These are phyloP conservation scores for Notothenia rossii DNA, from an alignment of 2,113 vertebrate genomes.

Conservation along the genomic window DNA sequence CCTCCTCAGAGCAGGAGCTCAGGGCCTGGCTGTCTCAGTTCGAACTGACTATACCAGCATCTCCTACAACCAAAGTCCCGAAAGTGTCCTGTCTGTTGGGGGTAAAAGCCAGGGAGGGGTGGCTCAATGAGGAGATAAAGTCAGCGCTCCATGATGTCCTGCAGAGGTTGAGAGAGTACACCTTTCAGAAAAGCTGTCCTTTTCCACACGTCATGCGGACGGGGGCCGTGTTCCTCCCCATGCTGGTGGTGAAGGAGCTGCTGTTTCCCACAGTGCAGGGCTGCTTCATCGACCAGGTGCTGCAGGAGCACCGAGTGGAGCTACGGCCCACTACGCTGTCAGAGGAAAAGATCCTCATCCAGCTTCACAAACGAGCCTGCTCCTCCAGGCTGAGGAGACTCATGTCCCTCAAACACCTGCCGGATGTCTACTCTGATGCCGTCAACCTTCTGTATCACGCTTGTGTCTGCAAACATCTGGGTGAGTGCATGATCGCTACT, in stretches of 20 bases:
- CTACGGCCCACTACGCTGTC: constrained; percentile 94
- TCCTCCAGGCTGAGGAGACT: constrained; percentile 93
- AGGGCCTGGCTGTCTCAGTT: constrained; percentile 71
- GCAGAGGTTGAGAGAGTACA: constrained; percentile 85
- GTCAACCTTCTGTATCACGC: constrained; percentile 90
- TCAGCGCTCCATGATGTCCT: constrained; percentile 82
- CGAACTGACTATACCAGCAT: constrained; percentile 36
- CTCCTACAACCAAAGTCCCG: constrained; percentile 72
- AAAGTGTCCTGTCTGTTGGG: constrained; percentile 74
- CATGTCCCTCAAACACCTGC: constrained; percentile 93
- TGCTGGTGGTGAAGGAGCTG: constrained; percentile 93
- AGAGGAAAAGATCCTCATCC: constrained; percentile 91
- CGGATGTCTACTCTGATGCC: constrained; percentile 80
- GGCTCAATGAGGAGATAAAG: constrained; percentile 85
- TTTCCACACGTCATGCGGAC: constrained; percentile 93
- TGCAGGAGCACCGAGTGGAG: constrained; percentile 93
- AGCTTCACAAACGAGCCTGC: constrained; percentile 88
- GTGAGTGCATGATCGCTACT: constrained; percentile 81
- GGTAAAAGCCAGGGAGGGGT: constrained; percentile 81
- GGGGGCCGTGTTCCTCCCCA: constrained; percentile 92
- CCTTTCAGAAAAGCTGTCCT: constrained; percentile 84
- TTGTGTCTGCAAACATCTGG: constrained; percentile 87
- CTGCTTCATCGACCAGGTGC: constrained; percentile 88
- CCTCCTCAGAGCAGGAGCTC: constrained; percentile 70
- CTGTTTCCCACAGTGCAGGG: constrained; percentile 91